phyloP scores from a whole-genome alignment of 2,113 vertebrate species.

The Hemichromis elongatus region DNA sequence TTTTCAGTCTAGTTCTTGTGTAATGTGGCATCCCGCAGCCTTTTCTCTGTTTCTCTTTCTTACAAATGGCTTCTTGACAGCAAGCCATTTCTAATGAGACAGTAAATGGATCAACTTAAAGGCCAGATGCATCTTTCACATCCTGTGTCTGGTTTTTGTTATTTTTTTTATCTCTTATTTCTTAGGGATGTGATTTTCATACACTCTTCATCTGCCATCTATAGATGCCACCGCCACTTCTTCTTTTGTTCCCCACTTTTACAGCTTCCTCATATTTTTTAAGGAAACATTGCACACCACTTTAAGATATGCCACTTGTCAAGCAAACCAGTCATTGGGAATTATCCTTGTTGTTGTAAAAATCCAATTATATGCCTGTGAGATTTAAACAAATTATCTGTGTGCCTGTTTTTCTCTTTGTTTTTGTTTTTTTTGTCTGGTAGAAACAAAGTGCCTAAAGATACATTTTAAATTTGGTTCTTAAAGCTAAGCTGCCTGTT shows the following conservation, averaged over 20 bases:
- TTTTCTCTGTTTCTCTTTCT: not conserved
- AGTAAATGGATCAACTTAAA: not conserved
- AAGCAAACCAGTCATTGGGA: not conserved
- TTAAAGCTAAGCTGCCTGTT: not conserved
- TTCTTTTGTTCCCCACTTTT: not conserved
- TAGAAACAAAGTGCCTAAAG: not conserved
- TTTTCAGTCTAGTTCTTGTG: not conserved
- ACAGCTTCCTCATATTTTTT: not conserved
- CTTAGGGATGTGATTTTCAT: not conserved
- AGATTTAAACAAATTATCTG: not conserved
- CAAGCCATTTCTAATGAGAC: not conserved
- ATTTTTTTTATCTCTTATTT: not conserved
- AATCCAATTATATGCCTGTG: not conserved
- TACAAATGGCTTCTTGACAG: not conserved
- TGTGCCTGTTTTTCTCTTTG: fast-evolving
- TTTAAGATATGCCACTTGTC: not conserved
- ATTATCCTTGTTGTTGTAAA: not conserved
- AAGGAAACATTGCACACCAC: not conserved
- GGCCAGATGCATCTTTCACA: not conserved
- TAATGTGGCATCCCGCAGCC: not conserved
- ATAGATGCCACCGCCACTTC: not conserved
- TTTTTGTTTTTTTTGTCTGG: not conserved
- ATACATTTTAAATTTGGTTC: not conserved
- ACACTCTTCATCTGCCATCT: not conserved
- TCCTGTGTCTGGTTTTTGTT: not conserved